These are phyloP conservation scores for Gobionotothen gibberifrons DNA, from an alignment of 2,797 vertebrate genomes.

Conservation along the genomic window DNA sequence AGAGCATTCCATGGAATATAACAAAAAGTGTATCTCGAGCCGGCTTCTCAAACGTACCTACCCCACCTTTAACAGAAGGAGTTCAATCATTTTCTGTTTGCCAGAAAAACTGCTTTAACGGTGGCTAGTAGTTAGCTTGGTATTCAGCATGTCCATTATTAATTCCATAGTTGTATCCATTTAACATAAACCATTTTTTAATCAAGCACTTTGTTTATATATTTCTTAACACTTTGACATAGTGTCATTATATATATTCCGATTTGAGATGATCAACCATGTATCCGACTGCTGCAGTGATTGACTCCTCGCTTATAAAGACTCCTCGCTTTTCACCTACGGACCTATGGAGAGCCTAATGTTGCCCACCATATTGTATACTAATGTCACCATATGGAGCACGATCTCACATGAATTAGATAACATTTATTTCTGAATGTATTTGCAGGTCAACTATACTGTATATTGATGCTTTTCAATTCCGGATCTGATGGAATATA, in stretches of 20 bases:
- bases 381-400: not conserved
- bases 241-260: not conserved
- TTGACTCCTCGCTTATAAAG: constrained; percentile 1
- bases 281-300: not conserved
- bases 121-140: not conserved
- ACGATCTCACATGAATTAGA: not conserved
- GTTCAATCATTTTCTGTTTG: not conserved
- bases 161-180: not conserved
- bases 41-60: too few species aligned
- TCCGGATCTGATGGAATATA: not conserved
- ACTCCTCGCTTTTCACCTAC: not conserved
- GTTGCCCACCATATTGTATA: constrained; percentile 5
- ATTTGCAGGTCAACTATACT: not conserved
- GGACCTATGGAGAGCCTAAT: not conserved
- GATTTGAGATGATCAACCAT: not conserved
- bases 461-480: not conserved
- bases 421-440: not conserved
- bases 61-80: too few species aligned
- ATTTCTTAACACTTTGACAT: not conserved
- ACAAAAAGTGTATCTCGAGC: too few species aligned
- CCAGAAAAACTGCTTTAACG: not conserved
- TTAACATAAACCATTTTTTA: not conserved
- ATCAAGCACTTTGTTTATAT: not conserved
- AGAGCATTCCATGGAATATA: too few species aligned
- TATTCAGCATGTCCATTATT: not conserved